A percentile compares a stretch with the other conserved stretches of the same genome.
Conservation (phyloP, 2,113 vertebrate species). For the Python bivittatus region DNA sequence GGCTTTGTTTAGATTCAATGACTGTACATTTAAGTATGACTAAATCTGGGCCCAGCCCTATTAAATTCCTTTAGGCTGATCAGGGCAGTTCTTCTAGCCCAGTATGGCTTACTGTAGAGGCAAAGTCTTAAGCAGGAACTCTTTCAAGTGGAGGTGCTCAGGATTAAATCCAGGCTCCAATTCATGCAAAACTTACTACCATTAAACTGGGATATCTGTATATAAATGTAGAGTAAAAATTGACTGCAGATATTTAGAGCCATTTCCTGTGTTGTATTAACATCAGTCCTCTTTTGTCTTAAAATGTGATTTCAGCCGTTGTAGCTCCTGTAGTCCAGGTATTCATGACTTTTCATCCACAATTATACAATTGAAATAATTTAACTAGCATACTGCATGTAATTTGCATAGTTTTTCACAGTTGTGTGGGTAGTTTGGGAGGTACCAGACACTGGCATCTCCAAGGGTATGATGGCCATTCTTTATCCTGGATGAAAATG, state of each 20-base stretch:
- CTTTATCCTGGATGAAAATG: not conserved
- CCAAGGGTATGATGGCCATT: not conserved
- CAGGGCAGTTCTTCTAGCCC: not conserved
- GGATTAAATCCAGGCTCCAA: not conserved
- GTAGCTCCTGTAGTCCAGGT: too few relatives aligned
- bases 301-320: not conserved
- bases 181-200: not conserved
- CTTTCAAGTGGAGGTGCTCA: not conserved
- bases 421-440: not conserved
- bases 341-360: too few relatives aligned
- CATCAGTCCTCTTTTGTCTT: not conserved
- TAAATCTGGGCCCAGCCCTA: not conserved
- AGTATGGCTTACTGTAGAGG: not conserved
- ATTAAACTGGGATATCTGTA: not conserved
- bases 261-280: not conserved
- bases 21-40: not conserved
- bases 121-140: not conserved
- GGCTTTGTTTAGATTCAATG: not conserved
- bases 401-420: not conserved
- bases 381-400: not conserved
- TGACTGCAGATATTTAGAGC: not conserved
- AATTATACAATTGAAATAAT: not conserved
- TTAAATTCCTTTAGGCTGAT: not conserved
- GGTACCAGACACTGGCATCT: not conserved
- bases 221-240: not conserved